Percentiles rank a stretch among this genome's conserved stretches.
Conservation (phyloP, 2,113 vertebrate species). For the Rhinogobius similis region DNA sequence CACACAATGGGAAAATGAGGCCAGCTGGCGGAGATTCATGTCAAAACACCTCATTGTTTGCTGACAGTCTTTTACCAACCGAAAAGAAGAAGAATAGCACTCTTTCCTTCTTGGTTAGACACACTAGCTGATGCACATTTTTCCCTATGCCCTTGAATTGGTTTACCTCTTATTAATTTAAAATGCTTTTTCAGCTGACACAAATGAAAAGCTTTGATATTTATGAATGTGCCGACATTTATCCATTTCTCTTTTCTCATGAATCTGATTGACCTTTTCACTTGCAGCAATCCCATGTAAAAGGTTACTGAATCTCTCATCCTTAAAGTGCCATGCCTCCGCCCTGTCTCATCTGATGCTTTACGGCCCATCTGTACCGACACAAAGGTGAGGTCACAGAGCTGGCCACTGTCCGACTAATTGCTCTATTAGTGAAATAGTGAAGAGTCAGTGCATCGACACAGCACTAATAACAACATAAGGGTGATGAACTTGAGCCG, state of each 20-base stretch:
- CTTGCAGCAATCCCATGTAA: conserved; percentile 50
- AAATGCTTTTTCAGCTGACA: conserved; percentile 43
- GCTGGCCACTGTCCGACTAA: conserved; percentile 34
- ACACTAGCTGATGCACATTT: background rate
- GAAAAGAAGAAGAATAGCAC: conserved; percentile 28
- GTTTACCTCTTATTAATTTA: conserved; percentile 60
- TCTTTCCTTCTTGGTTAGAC: conserved; percentile 18
- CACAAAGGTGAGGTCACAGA: conserved; percentile 39
- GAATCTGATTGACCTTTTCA: conserved; percentile 76
- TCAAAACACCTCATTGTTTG: conserved; percentile 12
- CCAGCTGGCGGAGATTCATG: conserved; percentile 24
- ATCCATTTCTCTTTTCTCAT: conserved; percentile 62
- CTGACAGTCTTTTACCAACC: conserved; percentile 18
- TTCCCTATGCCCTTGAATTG: conserved; percentile 43
- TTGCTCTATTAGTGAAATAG: conserved; percentile 50
- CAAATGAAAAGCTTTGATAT: conserved; percentile 23
- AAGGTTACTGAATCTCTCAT: conserved; percentile 58
- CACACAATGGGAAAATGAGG: conserved; percentile 10
- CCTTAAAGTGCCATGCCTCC: conserved; percentile 36
- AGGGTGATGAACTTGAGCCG: conserved; percentile 57
- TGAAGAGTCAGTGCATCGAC: conserved; percentile 28
- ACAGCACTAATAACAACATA: conserved; percentile 53
- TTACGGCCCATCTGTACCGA: conserved; percentile 53
- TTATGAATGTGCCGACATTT: conserved; percentile 59
- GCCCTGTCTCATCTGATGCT: conserved; percentile 42